These are phyloP conservation scores for Augiades crinisus DNA, from an alignment of 2,888 invertebrate genomes.

Conservation along the genomic window DNA sequence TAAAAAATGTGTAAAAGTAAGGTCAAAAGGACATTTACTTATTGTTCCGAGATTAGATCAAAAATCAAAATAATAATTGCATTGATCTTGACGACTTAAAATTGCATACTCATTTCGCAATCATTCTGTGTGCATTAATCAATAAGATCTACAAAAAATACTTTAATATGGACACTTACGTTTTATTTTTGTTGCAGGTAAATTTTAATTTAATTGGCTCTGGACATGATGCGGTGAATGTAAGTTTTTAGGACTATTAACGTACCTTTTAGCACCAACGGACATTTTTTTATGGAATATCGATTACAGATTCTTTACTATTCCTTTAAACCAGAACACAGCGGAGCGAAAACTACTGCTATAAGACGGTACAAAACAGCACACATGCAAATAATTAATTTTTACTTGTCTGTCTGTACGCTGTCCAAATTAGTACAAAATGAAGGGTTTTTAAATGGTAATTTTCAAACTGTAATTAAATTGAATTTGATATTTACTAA, in stretches of 20 bases:
- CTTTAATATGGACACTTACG: conserved; percentile 3
- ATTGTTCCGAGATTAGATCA: not conserved
- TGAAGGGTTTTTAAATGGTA: too few relatives aligned
- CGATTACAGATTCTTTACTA: too few relatives aligned
- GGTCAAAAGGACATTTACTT: conserved; percentile 9
- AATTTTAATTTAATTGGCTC: not conserved
- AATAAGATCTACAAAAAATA: conserved; percentile 46
- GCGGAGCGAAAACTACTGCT: too few relatives aligned
- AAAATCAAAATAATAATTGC: not conserved
- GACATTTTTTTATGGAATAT: too few relatives aligned
- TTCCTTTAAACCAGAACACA: too few relatives aligned
- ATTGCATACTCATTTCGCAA: conserved; percentile 1
- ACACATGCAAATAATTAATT: too few relatives aligned
- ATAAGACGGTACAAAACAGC: too few relatives aligned
- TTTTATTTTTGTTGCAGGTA: conserved; percentile 20
- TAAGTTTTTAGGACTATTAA: not conserved
- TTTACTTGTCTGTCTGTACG: too few relatives aligned
- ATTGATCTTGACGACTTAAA: not conserved
- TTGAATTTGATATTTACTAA: not conserved
- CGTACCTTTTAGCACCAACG: too few relatives aligned
- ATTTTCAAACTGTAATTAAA: not conserved
- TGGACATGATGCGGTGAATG: not conserved
- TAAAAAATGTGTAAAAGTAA: not conserved
- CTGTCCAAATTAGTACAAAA: too few relatives aligned
- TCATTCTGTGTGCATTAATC: not conserved